These are phyloP conservation scores for Drosophila leonis DNA, from an alignment of 2,888 invertebrate genomes.

Conservation along the genomic window DNA sequence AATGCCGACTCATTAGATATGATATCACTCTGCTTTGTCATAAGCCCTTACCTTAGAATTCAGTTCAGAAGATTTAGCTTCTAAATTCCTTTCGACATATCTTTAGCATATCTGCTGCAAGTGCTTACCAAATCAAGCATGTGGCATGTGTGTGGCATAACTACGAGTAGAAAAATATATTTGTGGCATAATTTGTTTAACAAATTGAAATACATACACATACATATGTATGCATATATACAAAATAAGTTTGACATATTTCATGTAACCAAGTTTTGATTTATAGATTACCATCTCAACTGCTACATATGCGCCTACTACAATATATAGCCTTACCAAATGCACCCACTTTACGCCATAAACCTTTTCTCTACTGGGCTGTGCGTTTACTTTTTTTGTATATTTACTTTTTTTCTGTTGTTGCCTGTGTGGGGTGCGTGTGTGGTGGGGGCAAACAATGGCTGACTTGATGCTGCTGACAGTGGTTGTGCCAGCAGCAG, in stretches of 20 bases:
- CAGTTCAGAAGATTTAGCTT: too few relatives aligned
- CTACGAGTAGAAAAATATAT: not conserved
- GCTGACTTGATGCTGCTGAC: constrained; percentile 65
- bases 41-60: too few relatives aligned
- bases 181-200: not conserved
- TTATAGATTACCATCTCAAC: not conserved
- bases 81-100: too few relatives aligned
- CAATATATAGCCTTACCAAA: not conserved
- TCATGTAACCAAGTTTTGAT: not conserved
- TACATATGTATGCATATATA: too few relatives aligned
- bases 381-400: constrained; percentile 1
- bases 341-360: not conserved
- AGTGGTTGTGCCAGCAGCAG: constrained; percentile 68
- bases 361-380: constrained; percentile 36
- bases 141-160: too few relatives aligned
- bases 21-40: too few relatives aligned
- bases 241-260: too few relatives aligned
- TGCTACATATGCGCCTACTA: not conserved
- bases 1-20: too few relatives aligned
- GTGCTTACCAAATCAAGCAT: too few relatives aligned
- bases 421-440: constrained; percentile 43
- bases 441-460: constrained; percentile 72
- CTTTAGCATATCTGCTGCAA: too few relatives aligned
- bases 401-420: constrained; percentile 1
- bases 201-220: not conserved